phyloP scores from a whole-genome alignment of 2,888 invertebrate species.

The Caenorhabditis doughertyi region DNA sequence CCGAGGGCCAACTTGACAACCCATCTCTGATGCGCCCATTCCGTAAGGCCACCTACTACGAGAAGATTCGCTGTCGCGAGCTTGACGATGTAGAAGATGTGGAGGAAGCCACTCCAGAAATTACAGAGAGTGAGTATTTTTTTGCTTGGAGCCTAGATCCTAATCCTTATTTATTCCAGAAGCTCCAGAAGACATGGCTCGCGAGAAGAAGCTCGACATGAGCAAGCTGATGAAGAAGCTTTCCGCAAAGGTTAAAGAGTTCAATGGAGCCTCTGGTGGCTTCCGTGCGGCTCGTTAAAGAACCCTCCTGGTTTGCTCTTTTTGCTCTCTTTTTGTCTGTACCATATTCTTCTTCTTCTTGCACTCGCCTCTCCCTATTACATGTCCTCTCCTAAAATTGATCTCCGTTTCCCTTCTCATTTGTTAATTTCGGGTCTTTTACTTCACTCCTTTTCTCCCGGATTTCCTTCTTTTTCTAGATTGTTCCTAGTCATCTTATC shows the following conservation, averaged over 20 bases:
- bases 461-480: conserved; percentile 28
- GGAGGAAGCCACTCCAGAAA: conserved; percentile 51
- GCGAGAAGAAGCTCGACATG: conserved; percentile 68
- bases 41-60: conserved; percentile 81
- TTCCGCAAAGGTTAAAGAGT: conserved; percentile 77
- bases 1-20: conserved; percentile 81
- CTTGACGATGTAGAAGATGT: conserved; percentile 67
- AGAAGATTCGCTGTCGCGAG: conserved; percentile 80
- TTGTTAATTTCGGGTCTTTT: conserved; percentile 1
- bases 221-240: conserved; percentile 77
- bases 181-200: conserved; percentile 40
- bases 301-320: background rate
- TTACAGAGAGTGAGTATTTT: conserved; percentile 53
- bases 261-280: conserved; percentile 69
- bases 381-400: conserved; percentile 31
- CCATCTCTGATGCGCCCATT: conserved; percentile 82
- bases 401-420: conserved; percentile 42
- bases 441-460: conserved; percentile 5
- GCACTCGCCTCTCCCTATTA: conserved; percentile 16
- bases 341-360: conserved; percentile 47
- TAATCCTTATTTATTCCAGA: conserved; percentile 28
- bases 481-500: background rate
- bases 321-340: conserved; percentile 38
- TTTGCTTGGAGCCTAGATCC: background rate
- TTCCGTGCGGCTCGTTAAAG: conserved; percentile 69